A percentile compares a stretch with the other conserved stretches of the same genome.
These are phyloP conservation scores for Aspidiotus destructor DNA, from an alignment of 2,888 invertebrate species.

Conservation along the genomic window DNA sequence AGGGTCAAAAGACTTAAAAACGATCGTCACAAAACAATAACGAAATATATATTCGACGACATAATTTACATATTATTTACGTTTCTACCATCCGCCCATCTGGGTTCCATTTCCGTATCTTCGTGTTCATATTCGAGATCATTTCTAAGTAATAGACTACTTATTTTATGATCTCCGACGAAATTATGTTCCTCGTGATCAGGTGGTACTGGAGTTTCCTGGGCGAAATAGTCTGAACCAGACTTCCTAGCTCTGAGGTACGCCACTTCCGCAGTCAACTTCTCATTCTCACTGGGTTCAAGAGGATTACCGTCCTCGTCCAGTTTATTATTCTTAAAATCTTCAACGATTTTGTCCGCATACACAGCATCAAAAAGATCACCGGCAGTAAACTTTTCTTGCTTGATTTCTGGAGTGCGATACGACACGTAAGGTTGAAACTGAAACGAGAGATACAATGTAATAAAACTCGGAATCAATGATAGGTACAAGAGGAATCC, in stretches of 20 bases:
- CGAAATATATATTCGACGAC: neutral
- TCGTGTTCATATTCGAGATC: neutral
- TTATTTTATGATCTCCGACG: neutral
- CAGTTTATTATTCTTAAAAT: conserved; percentile 61
- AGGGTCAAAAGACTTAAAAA: too few relatives aligned
- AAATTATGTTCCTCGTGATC: too few relatives aligned
- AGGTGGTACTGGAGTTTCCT: neutral
- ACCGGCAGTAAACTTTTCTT: conserved; percentile 71
- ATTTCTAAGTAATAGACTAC: neutral
- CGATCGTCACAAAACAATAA: neutral
- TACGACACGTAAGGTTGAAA: conserved; percentile 94
- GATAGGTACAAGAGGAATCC: too few relatives aligned
- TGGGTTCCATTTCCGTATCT: neutral
- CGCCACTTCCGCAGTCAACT: conserved; percentile 62
- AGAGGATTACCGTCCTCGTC: conserved; percentile 56
- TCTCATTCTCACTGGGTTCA: conserved; percentile 64
- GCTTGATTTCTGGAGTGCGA: conserved; percentile 58
- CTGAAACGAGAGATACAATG: conserved; percentile 41
- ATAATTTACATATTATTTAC: neutral
- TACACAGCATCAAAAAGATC: conserved; percentile 75
- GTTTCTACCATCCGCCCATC: neutral
- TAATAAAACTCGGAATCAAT: too few relatives aligned
- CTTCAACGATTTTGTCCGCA: conserved; percentile 63
- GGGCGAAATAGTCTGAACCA: conserved; percentile 54
- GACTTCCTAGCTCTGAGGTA: conserved; percentile 58